A percentile compares a stretch with the other conserved stretches of the same genome.
Conservation (phyloP, 30 jellyfish, hydroid and myxozoan species). For the Rhopilema esculentum region DNA sequence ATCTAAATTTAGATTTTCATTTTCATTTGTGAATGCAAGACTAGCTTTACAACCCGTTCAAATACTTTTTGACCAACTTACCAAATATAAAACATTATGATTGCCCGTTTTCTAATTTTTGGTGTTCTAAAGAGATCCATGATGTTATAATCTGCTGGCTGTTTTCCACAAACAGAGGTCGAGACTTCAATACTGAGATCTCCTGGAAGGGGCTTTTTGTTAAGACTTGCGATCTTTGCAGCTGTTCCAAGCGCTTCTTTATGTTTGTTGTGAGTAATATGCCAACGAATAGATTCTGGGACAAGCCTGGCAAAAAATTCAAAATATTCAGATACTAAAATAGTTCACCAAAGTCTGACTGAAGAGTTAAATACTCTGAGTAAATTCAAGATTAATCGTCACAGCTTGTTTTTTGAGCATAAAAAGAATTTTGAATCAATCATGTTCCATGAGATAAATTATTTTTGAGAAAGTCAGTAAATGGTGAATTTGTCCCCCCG, state of each 20-base stretch:
- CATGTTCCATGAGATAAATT: too few species aligned
- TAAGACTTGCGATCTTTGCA: constrained; percentile 61
- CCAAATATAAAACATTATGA: constrained; percentile 87
- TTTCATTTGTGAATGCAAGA: too few species aligned
- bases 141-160: constrained; percentile 57
- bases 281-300: constrained; percentile 96
- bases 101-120: constrained; percentile 61
- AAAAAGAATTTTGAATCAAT: too few species aligned
- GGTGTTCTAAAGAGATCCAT: constrained; percentile 71
- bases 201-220: constrained; percentile 49
- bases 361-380: too few species aligned
- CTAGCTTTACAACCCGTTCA: too few species aligned
- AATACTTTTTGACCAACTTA: constrained; percentile 11
- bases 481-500: too few species aligned
- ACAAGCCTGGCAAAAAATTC: constrained; percentile 47
- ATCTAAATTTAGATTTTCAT: too few species aligned
- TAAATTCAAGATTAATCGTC: too few species aligned
- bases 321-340: not conserved
- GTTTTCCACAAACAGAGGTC: constrained; percentile 39
- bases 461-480: too few species aligned
- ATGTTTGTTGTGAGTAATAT: constrained; percentile 58
- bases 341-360: not conserved
- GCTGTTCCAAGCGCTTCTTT: constrained; percentile 71
- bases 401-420: too few species aligned
- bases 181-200: constrained; percentile 67